Conservation (phyloP, 2,113 vertebrate genomes). For the Struthidea cinerea region DNA sequence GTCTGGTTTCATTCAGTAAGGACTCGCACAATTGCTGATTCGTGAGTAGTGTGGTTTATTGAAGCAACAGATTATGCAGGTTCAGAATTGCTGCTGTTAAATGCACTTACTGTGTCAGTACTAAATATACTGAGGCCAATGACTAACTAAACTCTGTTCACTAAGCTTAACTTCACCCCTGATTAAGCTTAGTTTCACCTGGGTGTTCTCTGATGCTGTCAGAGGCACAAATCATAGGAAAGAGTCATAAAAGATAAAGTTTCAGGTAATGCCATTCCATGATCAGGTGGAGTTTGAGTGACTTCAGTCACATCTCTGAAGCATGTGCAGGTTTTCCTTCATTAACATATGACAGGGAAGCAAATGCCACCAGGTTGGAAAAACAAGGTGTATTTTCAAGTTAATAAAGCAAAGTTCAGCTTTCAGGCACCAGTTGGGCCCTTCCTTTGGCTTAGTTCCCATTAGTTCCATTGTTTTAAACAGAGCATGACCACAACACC, state of each 20-base stretch:
- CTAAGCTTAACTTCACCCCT: neutral
- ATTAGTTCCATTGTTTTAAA: neutral
- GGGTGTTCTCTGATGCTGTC: neutral
- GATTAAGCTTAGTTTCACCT: neutral
- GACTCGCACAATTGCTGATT: neutral
- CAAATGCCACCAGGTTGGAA: neutral
- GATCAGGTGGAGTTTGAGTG: neutral
- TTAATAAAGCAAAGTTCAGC: neutral
- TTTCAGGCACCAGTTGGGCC: neutral
- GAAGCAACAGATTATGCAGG: neutral
- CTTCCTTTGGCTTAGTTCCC: neutral
- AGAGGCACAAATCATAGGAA: neutral
- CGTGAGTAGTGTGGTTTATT: neutral
- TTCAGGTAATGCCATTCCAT: neutral
- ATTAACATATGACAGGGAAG: neutral
- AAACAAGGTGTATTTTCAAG: neutral
- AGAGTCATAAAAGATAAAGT: neutral
- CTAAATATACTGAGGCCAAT: neutral
- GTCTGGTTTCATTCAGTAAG: neutral
- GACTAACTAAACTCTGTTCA: neutral
- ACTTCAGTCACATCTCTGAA: neutral
- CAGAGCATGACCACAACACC: neutral
- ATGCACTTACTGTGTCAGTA: neutral
- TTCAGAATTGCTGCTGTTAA: neutral
- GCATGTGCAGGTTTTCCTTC: neutral